These are phyloP conservation scores for Hartigia nigra DNA, from an alignment of 2,888 invertebrate species.

Conservation along the genomic window DNA sequence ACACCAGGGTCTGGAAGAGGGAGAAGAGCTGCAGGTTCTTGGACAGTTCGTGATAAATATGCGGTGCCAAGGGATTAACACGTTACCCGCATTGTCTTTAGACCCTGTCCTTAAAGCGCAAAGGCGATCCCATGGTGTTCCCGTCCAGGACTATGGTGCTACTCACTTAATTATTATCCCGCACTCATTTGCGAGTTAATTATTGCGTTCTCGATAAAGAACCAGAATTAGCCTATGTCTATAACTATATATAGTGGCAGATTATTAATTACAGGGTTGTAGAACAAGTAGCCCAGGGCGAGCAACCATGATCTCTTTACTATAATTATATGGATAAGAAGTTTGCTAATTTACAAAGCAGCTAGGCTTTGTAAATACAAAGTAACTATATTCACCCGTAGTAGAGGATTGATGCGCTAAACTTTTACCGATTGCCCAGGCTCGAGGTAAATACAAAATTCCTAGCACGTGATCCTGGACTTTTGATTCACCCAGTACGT, in stretches of 20 bases:
- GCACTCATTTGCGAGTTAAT: conserved; percentile 1
- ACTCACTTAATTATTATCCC: background rate
- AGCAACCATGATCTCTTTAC: background rate
- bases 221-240: background rate
- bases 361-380: too few species aligned
- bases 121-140: background rate
- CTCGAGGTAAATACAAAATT: background rate
- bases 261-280: background rate
- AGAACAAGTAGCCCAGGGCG: background rate
- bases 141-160: background rate
- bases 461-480: background rate
- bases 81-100: conserved; percentile 35
- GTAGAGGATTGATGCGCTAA: background rate
- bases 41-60: conserved; percentile 41
- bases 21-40: conserved; percentile 15
- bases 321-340: background rate
- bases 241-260: background rate
- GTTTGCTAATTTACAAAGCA: background rate
- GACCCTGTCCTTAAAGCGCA: conserved; percentile 11
- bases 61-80: conserved; percentile 41
- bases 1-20: background rate
- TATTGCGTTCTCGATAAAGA: background rate
- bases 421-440: background rate
- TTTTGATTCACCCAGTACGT: background rate
- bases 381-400: background rate